Conservation (phyloP, 1,140 invertebrate species). For the Bombus superbus region DNA sequence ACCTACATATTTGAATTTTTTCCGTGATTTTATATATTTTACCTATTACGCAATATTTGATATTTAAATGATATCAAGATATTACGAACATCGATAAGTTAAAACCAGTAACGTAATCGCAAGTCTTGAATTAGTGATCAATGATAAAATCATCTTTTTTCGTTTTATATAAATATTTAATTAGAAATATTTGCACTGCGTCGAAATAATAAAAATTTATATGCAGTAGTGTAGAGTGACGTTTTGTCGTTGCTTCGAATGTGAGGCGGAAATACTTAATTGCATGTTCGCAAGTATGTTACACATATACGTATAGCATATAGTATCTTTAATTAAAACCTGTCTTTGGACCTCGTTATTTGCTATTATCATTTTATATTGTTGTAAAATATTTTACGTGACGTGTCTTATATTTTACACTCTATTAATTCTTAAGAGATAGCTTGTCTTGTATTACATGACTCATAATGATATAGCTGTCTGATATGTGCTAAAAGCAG, state of each 20-base stretch:
- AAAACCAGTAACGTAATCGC: neutral
- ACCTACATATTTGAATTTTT: too few species aligned
- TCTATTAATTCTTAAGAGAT: constrained; percentile 17
- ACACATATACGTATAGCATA: neutral
- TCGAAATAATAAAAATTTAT: neutral
- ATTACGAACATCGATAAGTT: too few species aligned
- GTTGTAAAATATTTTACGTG: neutral
- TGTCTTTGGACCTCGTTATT: constrained; percentile 2
- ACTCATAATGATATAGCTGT: constrained; percentile 22
- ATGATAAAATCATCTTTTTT: too few species aligned
- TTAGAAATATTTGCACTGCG: neutral
- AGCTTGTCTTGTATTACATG: constrained; percentile 20
- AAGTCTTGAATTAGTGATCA: too few species aligned
- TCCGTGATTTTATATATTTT: too few species aligned
- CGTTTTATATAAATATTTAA: neutral
- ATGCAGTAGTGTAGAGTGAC: neutral
- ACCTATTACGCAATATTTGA: too few species aligned
- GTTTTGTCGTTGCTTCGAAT: neutral
- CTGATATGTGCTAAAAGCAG: neutral
- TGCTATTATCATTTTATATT: constrained; percentile 22
- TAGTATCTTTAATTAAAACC: constrained; percentile 5
- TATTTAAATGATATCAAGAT: too few species aligned
- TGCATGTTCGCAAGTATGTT: neutral
- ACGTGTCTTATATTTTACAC: constrained; percentile 20
- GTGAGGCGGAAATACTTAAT: neutral